Evolutionary conservation across 2,113 vertebrate species (phyloP), one percentile per base, ranked within the genome.

Genomic region (Cebidichthys violaceus): DNA sequence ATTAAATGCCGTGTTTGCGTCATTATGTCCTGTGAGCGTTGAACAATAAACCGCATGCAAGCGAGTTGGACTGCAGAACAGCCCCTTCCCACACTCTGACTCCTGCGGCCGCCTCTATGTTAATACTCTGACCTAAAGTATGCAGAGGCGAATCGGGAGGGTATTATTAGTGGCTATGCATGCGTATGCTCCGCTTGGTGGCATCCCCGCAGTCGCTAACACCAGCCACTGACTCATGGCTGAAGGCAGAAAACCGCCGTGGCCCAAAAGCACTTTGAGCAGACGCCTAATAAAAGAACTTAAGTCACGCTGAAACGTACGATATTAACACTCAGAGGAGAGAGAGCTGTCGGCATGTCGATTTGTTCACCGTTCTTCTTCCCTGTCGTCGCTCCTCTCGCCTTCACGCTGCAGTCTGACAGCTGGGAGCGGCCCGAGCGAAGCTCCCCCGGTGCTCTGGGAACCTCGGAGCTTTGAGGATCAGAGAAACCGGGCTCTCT

Each of bases 101-200:
- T 84, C 81, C 75, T 81, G 89, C 2, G 88, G 90, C 86, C 1
- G 15, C 77, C 91, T 92, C 85, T 81, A 92, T 89, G 88, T 89
- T 92, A 79, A 79, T 87, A 81, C 86, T 71, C 72, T 77, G 59
- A 89, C 91, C 91, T 59, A 70, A 90, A 90, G 79, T 90, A 91
- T 88, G 83, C 39, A 29, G 68, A 81, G 80, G 74, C 71, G 50
- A 77, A 68, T 79, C 13, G 39, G 47, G 72, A 87, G 82, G 83
- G 41, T 91, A 70, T 92, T 83, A 92, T 93, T 93, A 92, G 92
- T 89, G 89, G 90, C 66, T 69, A 31, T 89, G 68, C 81, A 77
- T 88, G 82, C 31, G 78, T 88, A 86, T 82, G 76, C 84, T 87
- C 81, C n/a, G 62, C 77, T 86, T 75, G 88, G 85, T 88, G 82